Conservation (phyloP, 2,888 invertebrate species). For the Lycia hirtaria region DNA sequence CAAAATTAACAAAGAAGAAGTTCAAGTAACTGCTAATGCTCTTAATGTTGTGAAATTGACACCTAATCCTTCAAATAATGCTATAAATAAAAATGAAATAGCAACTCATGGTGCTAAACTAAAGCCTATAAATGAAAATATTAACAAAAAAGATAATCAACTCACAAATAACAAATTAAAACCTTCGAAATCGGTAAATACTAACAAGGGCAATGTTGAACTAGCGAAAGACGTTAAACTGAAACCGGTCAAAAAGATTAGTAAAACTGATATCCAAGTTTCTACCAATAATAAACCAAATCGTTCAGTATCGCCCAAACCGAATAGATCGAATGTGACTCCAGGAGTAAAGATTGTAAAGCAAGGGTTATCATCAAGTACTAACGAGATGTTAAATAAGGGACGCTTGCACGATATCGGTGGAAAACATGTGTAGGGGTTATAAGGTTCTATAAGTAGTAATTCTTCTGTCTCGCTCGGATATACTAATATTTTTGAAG, state of each 20-base stretch:
- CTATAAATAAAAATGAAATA: too few relatives aligned
- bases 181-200: conserved; percentile 2
- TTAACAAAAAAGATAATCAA: not conserved
- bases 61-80: too few relatives aligned
- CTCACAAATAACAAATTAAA: not conserved
- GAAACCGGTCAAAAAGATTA: conserved; percentile 2
- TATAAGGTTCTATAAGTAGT: not conserved
- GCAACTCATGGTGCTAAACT: not conserved
- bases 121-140: not conserved
- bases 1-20: not conserved
- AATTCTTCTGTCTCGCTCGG: too few relatives aligned
- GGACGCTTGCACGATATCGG: conserved; percentile 47
- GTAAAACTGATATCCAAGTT: not conserved
- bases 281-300: not conserved
- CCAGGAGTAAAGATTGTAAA: conserved; percentile 77
- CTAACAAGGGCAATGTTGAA: not conserved
- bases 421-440: conserved; percentile 14
- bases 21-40: not conserved
- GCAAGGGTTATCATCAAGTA: conserved; percentile 81
- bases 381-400: conserved; percentile 45
- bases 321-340: not conserved
- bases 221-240: not conserved
- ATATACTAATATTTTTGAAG: not conserved
- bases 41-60: too few relatives aligned
- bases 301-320: conserved; percentile 6